phyloP scores from a whole-genome alignment of 2,888 invertebrate genomes.

The Vandiemenella viatica region DNA sequence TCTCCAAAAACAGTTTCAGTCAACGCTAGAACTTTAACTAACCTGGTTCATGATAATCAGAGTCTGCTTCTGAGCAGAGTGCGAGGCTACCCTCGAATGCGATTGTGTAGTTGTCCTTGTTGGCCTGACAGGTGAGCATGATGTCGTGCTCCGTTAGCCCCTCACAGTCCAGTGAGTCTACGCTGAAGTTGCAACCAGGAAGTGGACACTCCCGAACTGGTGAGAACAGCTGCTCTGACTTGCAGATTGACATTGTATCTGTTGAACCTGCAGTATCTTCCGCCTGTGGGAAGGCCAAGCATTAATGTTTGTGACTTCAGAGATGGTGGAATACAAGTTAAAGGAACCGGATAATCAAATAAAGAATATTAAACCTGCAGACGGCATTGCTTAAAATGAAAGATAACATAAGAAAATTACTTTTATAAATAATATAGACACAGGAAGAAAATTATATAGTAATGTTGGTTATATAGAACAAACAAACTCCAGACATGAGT shows the following conservation, averaged over 20 bases:
- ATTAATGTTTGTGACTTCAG: too few species aligned
- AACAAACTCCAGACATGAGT: too few species aligned
- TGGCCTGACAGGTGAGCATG: slow-evolving; percentile 73
- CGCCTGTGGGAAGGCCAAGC: slow-evolving; percentile 16
- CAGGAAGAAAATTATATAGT: too few species aligned
- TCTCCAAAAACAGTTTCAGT: too few species aligned
- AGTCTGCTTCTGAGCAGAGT: slow-evolving; percentile 67
- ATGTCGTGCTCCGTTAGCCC: slow-evolving; percentile 66
- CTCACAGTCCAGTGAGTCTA: slow-evolving; percentile 82
- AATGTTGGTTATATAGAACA: too few species aligned
- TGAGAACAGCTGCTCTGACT: slow-evolving; percentile 79
- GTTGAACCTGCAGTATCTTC: slow-evolving; percentile 54
- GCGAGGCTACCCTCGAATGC: slow-evolving; percentile 82
- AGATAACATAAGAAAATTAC: too few species aligned
- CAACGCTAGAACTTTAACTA: too few species aligned
- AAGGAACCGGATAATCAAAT: too few species aligned
- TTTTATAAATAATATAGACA: too few species aligned
- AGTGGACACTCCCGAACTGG: slow-evolving; percentile 64
- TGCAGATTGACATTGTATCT: slow-evolving; percentile 78
- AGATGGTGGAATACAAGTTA: too few species aligned
- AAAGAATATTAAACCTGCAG: too few species aligned
- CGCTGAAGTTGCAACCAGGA: slow-evolving; percentile 61
- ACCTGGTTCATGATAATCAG: slow-evolving; percentile 45
- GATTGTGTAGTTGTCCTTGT: slow-evolving; percentile 89
- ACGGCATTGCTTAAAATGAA: too few species aligned